Evolutionary conservation across 2,113 vertebrate species (phyloP), one percentile per base, ranked within the genome.

Genomic region (Xiphophorus couchianus): DNA sequence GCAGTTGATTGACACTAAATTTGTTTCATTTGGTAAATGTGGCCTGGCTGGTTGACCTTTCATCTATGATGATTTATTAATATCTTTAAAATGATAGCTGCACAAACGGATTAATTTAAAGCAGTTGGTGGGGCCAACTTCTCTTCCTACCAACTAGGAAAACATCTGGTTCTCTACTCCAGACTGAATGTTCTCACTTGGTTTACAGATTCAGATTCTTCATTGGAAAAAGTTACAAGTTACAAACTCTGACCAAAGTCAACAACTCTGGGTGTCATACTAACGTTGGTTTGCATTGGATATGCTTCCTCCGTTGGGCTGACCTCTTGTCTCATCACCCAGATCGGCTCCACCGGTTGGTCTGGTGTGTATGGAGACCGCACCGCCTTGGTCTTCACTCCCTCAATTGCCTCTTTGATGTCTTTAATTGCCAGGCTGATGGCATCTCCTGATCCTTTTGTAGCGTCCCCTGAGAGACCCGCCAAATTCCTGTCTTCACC

Each of bases 351-450:
- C 92, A 95, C 95, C 8, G 96, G 96, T 72, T 96, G 95, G 86
- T 98, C 97, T 0, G 97, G 96, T 0, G 96, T 99, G 73, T 98
- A 99, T 13, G 97, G 98, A 31, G 98, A 98, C 81, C 96, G 96
- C 62, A 99, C 91, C 12, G 96, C 94, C 92, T 96, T 96, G 0
- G 96, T 98, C 93, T 99, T 99, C 88, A 99, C 97, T 86, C 98
- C 97, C 87, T 99, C 98, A 14, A 99, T 99, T 28, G 98, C 98
- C 71, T 98, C 97, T 76, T 95, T 97, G 85, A 99, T 99, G 93
- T 99, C 97, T 83, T 95, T 97, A 79, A 99, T 99, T n/a, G 97
- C 98, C 89, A 99, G 77, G 25, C 95, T 97, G 86, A 99, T 97
- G 33, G 96, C 96, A 63, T 98, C 97, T 73, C 96, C 96, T 28